phyloP scores from a whole-genome alignment of 2,888 invertebrate species.

The Callimorpha dominula region DNA sequence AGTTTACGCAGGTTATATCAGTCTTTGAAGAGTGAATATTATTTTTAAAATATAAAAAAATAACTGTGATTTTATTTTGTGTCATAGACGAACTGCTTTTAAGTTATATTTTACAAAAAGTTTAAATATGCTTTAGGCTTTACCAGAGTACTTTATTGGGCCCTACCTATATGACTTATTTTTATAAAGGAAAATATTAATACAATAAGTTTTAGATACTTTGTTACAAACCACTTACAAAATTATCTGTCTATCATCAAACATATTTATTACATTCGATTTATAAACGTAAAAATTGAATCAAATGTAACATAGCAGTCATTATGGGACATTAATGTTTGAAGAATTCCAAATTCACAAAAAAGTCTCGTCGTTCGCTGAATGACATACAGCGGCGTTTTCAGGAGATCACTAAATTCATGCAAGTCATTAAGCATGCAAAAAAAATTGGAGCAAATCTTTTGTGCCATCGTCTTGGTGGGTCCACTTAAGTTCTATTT shows the following conservation, averaged over 20 bases:
- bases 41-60: neutral
- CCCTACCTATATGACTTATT: neutral
- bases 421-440: constrained; percentile 47
- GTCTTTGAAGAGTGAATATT: neutral
- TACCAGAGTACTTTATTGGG: neutral
- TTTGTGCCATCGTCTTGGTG: constrained; percentile 46
- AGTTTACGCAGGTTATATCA: neutral
- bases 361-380: constrained; percentile 1
- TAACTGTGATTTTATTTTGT: neutral
- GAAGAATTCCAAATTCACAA: constrained; percentile 3
- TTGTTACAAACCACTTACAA: neutral
- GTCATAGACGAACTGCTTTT: neutral
- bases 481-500: constrained; percentile 26
- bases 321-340: constrained; percentile 8
- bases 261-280: constrained; percentile 1
- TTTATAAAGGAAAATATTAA: neutral
- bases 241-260: neutral
- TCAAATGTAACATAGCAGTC: neutral
- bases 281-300: neutral
- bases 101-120: neutral
- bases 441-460: constrained; percentile 38
- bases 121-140: neutral
- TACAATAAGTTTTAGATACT: neutral
- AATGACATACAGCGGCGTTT: constrained; percentile 20
- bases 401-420: constrained; percentile 22